Evolutionary conservation across 1,140 invertebrate genomes (phyloP), one percentile per base, ranked within the genome.

Genomic region (Bombus huntii): DNA sequence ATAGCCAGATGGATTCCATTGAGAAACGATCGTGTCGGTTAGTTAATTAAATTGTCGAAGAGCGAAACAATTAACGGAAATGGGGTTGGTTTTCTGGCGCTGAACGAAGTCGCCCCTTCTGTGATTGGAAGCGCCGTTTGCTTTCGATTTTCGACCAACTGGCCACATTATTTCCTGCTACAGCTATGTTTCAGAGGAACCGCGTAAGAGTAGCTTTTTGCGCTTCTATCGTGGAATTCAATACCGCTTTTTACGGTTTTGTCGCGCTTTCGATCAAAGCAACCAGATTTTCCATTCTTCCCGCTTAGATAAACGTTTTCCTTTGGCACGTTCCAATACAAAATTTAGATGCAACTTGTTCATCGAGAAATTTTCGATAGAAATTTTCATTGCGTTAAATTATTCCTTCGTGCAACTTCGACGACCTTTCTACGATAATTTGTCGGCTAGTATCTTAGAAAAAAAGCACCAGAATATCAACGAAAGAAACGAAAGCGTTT

Each of bases 101-200:
- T 12, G 15, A 39, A 18, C 42, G 70, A 82, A 57, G n/a, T 65
- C 39, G 44, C 47, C 37, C 71, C 28, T 44, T 34, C 15, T 12
- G 70, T 25, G 70, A 65, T 73, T 82, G 68, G 37, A 73, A 81
- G 25, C 68, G 37, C n/a, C 72, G 70, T 81, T 81, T 81, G 70
- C 79, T 72, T 73, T 81, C 79, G 70, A 81, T 62, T 81, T 81
- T 81, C 79, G 28, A 59, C 70, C 70, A 28, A n/a, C 70, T 39
- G n/a, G 65, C n/a, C 68, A 42, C 42, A 70, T 73, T 81, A 73
- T 57, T 81, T 81, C 31, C 25, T 31, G 53, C 28, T 12, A 47
- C 37, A 53, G 18, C 18, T 53, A 22, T 22, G 68, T 42, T 62
- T 42, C 70, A 42, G 8, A 42, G 37, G 5, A 81, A 34, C 12